phyloP scores from a whole-genome alignment of 2,888 invertebrate genomes.

The Arrhopalites spinosus region DNA sequence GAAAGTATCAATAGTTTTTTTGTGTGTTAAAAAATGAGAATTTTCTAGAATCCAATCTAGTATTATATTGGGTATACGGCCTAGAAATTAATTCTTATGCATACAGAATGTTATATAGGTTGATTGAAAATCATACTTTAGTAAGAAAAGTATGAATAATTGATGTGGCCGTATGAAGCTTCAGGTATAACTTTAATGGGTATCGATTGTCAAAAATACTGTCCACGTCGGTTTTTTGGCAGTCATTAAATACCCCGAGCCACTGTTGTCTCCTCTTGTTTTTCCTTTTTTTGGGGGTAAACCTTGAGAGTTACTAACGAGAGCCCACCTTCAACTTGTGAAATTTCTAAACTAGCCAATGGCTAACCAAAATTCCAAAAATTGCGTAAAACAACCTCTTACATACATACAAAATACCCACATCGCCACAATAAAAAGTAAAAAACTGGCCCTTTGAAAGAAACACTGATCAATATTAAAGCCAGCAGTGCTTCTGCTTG shows the following conservation, averaged over 20 bases:
- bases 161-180: slow-evolving; percentile 14
- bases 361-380: not conserved
- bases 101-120: not conserved
- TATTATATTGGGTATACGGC: no score
- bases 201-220: slow-evolving; percentile 24
- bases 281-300: not conserved
- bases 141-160: slow-evolving; percentile 5
- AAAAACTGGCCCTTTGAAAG: not conserved
- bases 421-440: not conserved
- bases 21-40: no score
- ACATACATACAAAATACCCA: not conserved
- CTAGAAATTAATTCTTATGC: no score
- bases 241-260: no score
- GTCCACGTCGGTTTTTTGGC: not conserved
- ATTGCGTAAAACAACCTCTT: not conserved
- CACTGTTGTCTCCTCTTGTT: not conserved
- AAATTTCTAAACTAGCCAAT: no score
- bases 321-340: not conserved
- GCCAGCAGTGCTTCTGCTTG: no score
- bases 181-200: slow-evolving; percentile 26
- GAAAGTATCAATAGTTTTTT: no score
- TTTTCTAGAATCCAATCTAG: no score
- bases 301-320: slow-evolving; percentile 4
- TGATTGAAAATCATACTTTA: not conserved
- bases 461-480: no score